Evolutionary conservation across 1,140 invertebrate species (phyloP), one percentile per base, ranked within the genome.

Genomic region (Ceratina australensis): DNA sequence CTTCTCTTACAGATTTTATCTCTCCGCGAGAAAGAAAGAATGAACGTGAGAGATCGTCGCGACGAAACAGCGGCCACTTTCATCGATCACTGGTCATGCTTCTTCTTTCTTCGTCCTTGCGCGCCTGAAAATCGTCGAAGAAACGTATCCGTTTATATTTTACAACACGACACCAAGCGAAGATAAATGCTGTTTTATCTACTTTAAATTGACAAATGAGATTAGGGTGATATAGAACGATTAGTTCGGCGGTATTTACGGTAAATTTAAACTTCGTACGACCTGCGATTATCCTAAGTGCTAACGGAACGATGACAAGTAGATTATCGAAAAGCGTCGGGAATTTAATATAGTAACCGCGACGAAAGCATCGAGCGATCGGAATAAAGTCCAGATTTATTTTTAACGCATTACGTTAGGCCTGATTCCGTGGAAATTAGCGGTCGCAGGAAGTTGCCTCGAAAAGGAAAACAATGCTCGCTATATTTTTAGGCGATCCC

Each of bases 41-140:
- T 10, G 47, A 50, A 47, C 52, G 15, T 50, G 22, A 54, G 66
- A 78, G 52, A 59, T 72, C n/a, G 68, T 54, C 22, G 47, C 26
- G 24, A 56, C 26, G 16, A 42, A 57, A 71, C n/a, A 56, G 22
- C 47, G 22, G 20, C 42, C 47, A 7, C 7, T 1, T 74, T 84
- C 78, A 84, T 60, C 78, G 82, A 73, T 77, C 60, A 61, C 65
- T 84, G 33, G 63, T 77, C 65, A 80, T 80, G 24, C 18, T 59
- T 56, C 18, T 59, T 56, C 18, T 60, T 26, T 65, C n/a, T 28
- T 18, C 3, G 16, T n/a, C 15, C 20, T 18, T 42, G 22, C 42
- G 15, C 13, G 52, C 42, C 81, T 84, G 59, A 57, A 66, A 84
- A 49, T 42, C n/a, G 4, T 47, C 49, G 24, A 57, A 20, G 13